These are phyloP conservation scores for Progne subis DNA, from an alignment of 2,113 vertebrate genomes.

Conservation along the genomic window DNA sequence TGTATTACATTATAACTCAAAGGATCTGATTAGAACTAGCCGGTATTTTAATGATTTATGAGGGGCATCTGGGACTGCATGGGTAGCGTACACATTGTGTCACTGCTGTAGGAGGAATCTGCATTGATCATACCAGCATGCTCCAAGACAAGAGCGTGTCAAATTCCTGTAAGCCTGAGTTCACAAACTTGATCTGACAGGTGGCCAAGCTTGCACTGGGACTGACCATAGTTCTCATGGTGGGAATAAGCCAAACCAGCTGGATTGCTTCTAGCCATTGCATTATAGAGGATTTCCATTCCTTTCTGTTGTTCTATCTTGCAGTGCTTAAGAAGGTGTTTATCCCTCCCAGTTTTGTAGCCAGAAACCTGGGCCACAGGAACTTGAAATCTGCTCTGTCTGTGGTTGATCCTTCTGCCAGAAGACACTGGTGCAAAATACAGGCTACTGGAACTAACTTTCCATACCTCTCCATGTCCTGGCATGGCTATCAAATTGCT, in stretches of 20 bases:
- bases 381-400: background rate
- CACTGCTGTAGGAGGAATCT: background rate
- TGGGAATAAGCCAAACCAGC: constrained; percentile 58
- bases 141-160: constrained; percentile 31
- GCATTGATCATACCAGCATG: constrained; percentile 12
- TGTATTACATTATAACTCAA: constrained; percentile 25
- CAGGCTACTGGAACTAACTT: background rate
- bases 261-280: constrained; percentile 33
- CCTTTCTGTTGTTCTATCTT: constrained; percentile 30
- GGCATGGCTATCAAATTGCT: background rate
- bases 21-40: constrained; percentile 21
- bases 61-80: constrained; percentile 34
- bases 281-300: constrained; percentile 40
- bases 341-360: constrained; percentile 33
- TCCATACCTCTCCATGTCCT: background rate
- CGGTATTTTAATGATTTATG: constrained; percentile 63
- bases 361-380: constrained; percentile 8
- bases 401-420: constrained; percentile 10
- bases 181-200: constrained; percentile 60
- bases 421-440: background rate
- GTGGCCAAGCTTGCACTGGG: constrained; percentile 35
- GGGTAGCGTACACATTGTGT: constrained; percentile 24
- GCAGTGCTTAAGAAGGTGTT: constrained; percentile 28
- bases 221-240: background rate
- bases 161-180: constrained; percentile 43